phyloP scores from a whole-genome alignment of 2,797 vertebrate genomes.

The Danio aesculapii region DNA sequence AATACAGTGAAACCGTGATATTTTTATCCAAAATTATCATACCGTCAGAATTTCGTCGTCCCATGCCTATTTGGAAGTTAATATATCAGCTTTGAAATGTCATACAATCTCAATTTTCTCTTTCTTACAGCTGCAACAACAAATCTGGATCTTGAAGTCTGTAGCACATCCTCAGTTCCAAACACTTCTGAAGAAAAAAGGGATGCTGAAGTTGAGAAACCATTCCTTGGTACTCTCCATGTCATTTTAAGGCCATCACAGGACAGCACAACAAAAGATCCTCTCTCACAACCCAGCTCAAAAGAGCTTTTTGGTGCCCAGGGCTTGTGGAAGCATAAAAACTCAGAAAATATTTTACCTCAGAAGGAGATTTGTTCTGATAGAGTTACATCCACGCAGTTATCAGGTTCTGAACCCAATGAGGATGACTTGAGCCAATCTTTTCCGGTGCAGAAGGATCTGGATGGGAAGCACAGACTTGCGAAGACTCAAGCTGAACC shows the following conservation, averaged over 20 bases:
- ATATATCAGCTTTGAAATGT: not conserved
- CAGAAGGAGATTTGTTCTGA: conserved; percentile 12
- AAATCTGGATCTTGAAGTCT: not conserved
- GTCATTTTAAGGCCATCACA: conserved; percentile 29
- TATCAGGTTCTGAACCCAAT: conserved; percentile 9
- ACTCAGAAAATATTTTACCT: conserved; percentile 3
- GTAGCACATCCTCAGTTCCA: conserved; percentile 3
- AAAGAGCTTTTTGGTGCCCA: conserved; percentile 8
- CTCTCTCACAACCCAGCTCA: conserved; percentile 29
- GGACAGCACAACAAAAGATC: conserved; percentile 9
- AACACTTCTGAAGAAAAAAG: conserved; percentile 12
- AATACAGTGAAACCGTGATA: too few species aligned
- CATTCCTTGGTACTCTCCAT: not conserved
- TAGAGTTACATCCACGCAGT: not conserved
- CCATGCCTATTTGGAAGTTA: not conserved
- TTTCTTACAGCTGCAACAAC: conserved; percentile 61
- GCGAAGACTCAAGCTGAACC: not conserved
- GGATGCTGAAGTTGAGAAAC: conserved; percentile 15
- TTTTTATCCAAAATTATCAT: too few species aligned
- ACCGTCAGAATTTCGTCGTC: too few species aligned
- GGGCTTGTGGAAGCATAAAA: conserved; percentile 24
- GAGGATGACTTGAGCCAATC: not conserved
- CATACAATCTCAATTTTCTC: not conserved
- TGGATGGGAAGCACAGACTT: conserved; percentile 2
- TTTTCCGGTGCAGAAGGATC: not conserved